A percentile compares a stretch with the other conserved stretches of the same genome.
phyloP scores from a whole-genome alignment of 1,140 invertebrate genomes.

The Ectropis grisescens region DNA sequence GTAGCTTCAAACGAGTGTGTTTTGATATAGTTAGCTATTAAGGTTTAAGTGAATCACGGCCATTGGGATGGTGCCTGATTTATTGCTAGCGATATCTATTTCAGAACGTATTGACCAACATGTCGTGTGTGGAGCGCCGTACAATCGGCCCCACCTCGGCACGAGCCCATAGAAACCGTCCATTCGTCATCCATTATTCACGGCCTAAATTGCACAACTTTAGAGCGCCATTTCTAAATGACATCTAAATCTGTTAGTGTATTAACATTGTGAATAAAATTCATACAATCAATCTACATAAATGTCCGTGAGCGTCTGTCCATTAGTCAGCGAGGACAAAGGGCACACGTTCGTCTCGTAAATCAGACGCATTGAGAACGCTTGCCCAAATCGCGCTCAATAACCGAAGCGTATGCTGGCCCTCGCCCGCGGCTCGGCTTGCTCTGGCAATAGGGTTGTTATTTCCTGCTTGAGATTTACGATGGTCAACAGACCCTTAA shows the following conservation, averaged over 20 bases:
- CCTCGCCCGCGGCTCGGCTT: constrained; percentile 5
- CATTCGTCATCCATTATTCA: constrained; percentile 69
- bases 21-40: too few relatives aligned
- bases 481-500: too few relatives aligned
- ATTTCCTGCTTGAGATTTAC: too few relatives aligned
- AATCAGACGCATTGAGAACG: constrained; percentile 60
- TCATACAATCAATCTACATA: constrained; percentile 70
- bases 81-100: too few relatives aligned
- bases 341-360: constrained; percentile 67
- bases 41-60: too few relatives aligned
- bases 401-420: constrained; percentile 30
- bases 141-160: constrained; percentile 44
- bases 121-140: constrained; percentile 7
- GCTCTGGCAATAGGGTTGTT: too few relatives aligned
- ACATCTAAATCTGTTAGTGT: constrained; percentile 70
- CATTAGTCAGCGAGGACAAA: constrained; percentile 68
- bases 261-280: constrained; percentile 71
- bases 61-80: too few relatives aligned
- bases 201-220: constrained; percentile 69
- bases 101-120: too few relatives aligned
- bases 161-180: constrained; percentile 47
- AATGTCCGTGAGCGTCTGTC: constrained; percentile 67
- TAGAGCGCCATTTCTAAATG: constrained; percentile 69
- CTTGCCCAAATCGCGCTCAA: constrained; percentile 59
- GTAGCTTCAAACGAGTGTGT: too few relatives aligned